Evolutionary conservation across 2,888 invertebrate species (phyloP), one percentile per base, ranked within the genome.

Genomic region (Plagodis pulveraria): DNA sequence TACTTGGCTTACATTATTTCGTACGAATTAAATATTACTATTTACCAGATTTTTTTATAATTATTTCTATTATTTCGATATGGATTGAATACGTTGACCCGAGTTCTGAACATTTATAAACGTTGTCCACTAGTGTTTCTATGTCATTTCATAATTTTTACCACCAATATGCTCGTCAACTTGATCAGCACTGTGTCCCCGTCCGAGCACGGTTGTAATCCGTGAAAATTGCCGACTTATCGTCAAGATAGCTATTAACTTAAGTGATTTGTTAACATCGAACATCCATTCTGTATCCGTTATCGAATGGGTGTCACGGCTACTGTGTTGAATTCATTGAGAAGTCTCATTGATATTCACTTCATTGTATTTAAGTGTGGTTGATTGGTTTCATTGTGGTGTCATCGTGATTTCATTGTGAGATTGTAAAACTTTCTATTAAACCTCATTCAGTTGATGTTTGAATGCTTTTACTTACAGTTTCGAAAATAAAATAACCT

Each of bases 141-240:
- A 35, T 35, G 1, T 36, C 36, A 36, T 36, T 1, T 4, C 8
- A 7, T 6, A 36, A 8, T 36, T 7, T 36, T 8, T 36, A 7
- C 5, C 46, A 10, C 12, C 6, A 8, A 6, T 9, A 35, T 55
- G 66, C 49, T 72, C 6, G 52, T 44, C 58, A 33, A 54, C 32
- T 56, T 10, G 11, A 6, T 0, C 8, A 42, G 0, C 78, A 10
- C 65, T 84, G 65, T 81, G 79, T 83, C 64, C 12, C 43, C n/a
- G 42, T 11, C 57, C 44, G 67, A 66, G 45, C 45, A 50, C 66
- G 59, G 62, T 78, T 73, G 74, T 80, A 78, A 82, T 84, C 79
- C 78, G 83, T 84, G 81, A 82, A 81, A 84, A 82, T 80, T 80
- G 74, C 77, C 82, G 72, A 66, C 65, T 74, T 72, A 76, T 80